A percentile compares a stretch with the other conserved stretches of the same genome.
Evolutionary conservation across 2,888 invertebrate species (phyloP).

Genomic region (Drosophila nigricruria): DNA sequence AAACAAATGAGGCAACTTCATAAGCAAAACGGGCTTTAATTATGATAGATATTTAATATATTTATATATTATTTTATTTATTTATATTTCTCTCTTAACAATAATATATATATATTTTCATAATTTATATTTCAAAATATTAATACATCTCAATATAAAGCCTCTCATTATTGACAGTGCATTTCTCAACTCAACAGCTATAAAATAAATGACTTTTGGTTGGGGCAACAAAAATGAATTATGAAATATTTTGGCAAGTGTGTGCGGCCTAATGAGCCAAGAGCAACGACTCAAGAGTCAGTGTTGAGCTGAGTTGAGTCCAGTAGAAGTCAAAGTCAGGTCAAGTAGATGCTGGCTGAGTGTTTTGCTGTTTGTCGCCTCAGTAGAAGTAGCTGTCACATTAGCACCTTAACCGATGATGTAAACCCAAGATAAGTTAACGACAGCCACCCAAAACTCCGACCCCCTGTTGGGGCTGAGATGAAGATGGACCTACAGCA

Average conservation of each 20-base stretch:
- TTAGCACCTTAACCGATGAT: conserved; percentile 79
- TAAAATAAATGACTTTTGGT: conserved; percentile 62
- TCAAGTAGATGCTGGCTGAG: conserved; percentile 20
- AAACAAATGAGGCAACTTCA: no score
- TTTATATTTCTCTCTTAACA: not conserved
- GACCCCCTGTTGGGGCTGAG: conserved; percentile 53
- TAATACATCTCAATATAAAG: not conserved
- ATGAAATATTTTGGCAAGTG: conserved; percentile 73
- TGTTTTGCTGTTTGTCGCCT: conserved; percentile 4
- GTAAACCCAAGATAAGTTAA: conserved; percentile 78
- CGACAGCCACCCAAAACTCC: conserved; percentile 49
- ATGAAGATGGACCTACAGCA: conserved; percentile 34
- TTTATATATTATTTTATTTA: no score
- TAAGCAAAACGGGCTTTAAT: no score
- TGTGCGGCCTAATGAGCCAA: conserved; percentile 61
- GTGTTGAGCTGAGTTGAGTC: conserved; percentile 11
- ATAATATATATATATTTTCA: no score
- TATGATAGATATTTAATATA: no score
- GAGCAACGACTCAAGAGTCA: conserved; percentile 6
- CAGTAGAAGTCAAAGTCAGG: conserved; percentile 18
- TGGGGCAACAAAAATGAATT: conserved; percentile 60
- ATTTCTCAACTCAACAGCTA: conserved; percentile 52
- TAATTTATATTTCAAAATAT: conserved; percentile 5
- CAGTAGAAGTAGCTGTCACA: conserved; percentile 78
- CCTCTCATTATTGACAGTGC: conserved; percentile 21